These are phyloP conservation scores for Temnothorax curvispinosus DNA, from an alignment of 1,140 invertebrate species.

Conservation along the genomic window DNA sequence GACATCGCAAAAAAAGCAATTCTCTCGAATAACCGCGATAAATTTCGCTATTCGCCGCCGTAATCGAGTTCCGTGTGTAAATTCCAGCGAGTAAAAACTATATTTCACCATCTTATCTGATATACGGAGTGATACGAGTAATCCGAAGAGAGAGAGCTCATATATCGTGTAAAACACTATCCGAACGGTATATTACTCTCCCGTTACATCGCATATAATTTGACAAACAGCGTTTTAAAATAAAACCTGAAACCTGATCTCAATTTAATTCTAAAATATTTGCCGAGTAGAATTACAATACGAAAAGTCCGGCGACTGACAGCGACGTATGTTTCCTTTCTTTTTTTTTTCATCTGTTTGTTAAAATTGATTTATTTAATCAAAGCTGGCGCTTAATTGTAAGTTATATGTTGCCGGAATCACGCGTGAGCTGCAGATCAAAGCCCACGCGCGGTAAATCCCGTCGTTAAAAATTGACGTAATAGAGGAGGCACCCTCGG, in stretches of 20 bases:
- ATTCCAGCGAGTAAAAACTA: conserved; percentile 9
- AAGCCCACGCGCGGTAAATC: not conserved
- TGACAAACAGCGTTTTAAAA: not conserved
- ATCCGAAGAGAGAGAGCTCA: not conserved
- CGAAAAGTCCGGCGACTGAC: not conserved
- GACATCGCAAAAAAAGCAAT: not conserved
- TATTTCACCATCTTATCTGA: not conserved
- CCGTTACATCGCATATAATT: not conserved
- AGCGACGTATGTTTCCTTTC: not conserved
- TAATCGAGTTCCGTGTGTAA: not conserved
- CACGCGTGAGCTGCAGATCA: not conserved
- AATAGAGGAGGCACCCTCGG: not conserved
- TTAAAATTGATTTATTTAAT: not conserved
- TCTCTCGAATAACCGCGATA: conserved; percentile 10
- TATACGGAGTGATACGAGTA: not conserved
- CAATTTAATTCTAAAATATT: not conserved
- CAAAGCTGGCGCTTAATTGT: too few relatives aligned
- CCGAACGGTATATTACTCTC: not conserved
- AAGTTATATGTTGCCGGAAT: not conserved
- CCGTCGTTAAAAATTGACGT: conserved; percentile 16
- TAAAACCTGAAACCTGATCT: not conserved
- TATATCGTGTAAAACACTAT: conserved; percentile 11
- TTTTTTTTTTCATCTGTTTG: not conserved
- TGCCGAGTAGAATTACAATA: not conserved
- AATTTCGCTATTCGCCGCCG: conserved; percentile 19